Percentiles rank a stretch among this genome's conserved stretches.
Conservation (phyloP, 1,140 invertebrate species). For the Nasonia giraulti region DNA sequence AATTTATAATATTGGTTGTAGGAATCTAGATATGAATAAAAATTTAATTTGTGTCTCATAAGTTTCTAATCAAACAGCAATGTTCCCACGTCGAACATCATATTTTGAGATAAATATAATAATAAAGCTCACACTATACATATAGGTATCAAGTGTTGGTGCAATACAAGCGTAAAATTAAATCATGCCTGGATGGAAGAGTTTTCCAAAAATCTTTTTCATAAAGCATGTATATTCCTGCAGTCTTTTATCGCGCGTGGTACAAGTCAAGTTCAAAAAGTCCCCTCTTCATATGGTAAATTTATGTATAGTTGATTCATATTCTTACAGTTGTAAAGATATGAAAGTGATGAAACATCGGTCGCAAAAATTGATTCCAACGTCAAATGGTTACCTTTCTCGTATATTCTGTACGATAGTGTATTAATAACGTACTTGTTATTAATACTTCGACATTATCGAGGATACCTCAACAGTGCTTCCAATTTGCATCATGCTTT, state of each 20-base stretch:
- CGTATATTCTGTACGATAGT: not conserved
- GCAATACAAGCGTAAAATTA: not conserved
- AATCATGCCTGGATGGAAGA: conserved; percentile 4
- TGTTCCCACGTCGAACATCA: no score
- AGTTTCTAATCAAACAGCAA: no score
- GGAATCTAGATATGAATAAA: no score
- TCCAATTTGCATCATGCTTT: conserved; percentile 34
- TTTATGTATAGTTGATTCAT: no score
- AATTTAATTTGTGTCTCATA: no score
- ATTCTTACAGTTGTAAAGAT: not conserved
- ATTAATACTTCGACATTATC: conserved; percentile 11
- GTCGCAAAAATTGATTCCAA: not conserved
- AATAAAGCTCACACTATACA: no score
- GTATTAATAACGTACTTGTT: not conserved
- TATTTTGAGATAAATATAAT: no score
- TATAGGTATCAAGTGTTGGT: not conserved
- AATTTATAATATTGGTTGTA: no score
- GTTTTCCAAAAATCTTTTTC: not conserved
- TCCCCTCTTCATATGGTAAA: not conserved
- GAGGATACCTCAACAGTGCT: conserved; percentile 25
- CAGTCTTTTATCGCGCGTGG: not conserved
- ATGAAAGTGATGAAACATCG: not conserved
- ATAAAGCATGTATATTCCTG: no score
- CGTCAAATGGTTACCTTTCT: not conserved
- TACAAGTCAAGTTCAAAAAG: not conserved